These are phyloP conservation scores for Phasianus colchicus DNA, from an alignment of 2,113 vertebrate species.

Conservation along the genomic window DNA sequence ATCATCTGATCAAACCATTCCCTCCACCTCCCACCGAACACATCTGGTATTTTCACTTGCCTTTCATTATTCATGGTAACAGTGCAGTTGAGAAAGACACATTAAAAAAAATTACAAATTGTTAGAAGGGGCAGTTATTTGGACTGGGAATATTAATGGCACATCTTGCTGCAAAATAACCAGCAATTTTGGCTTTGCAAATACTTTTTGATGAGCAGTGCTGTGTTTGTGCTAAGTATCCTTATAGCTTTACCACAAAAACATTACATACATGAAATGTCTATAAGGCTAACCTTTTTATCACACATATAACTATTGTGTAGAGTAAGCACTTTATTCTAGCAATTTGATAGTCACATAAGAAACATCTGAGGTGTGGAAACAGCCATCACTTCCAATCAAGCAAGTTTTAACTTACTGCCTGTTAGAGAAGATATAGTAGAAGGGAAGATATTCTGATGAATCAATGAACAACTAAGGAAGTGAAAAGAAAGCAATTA, in stretches of 20 bases:
- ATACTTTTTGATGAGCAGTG: background rate
- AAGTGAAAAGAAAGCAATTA: background rate
- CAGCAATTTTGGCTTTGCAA: background rate
- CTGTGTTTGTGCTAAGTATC: background rate
- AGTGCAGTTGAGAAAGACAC: background rate
- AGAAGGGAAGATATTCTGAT: background rate
- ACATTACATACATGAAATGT: background rate
- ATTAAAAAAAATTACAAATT: background rate
- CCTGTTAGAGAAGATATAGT: background rate
- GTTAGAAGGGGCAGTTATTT: background rate
- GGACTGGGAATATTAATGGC: background rate
- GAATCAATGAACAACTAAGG: background rate
- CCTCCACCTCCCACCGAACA: background rate
- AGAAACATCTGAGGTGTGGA: background rate
- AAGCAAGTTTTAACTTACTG: background rate
- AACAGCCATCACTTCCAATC: background rate
- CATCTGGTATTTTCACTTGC: background rate
- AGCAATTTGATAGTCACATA: background rate
- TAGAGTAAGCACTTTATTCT: background rate
- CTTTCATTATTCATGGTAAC: background rate
- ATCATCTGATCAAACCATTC: constrained; percentile 14
- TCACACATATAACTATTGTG: background rate
- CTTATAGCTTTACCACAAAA: background rate
- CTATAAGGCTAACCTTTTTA: background rate
- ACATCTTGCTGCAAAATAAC: background rate